phyloP scores from a whole-genome alignment of 2,113 vertebrate species.

The Chaetorhynchus papuensis region DNA sequence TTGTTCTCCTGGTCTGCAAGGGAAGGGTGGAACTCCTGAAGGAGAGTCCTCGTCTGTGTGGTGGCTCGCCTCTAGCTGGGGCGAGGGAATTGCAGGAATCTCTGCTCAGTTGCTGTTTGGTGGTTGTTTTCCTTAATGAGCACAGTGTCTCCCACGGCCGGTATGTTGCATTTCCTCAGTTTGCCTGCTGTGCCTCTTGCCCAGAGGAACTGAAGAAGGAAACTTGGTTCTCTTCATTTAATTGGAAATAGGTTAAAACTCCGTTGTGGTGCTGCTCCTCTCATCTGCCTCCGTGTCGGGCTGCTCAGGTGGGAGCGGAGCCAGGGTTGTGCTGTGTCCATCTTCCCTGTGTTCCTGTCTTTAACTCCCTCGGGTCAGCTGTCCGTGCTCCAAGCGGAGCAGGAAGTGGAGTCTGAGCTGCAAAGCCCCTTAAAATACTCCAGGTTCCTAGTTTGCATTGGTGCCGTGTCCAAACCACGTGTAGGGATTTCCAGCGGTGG shows the following conservation, averaged over 20 bases:
- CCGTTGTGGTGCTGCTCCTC: background rate
- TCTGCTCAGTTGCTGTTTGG: background rate
- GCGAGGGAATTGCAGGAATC: background rate
- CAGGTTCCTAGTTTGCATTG: background rate
- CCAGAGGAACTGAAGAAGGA: constrained; percentile 44
- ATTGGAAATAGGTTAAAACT: background rate
- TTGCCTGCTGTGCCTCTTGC: constrained; percentile 50
- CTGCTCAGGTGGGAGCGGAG: background rate
- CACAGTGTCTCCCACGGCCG: background rate
- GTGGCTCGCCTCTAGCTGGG: background rate
- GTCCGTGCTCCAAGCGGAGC: accelerated
- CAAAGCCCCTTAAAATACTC: background rate
- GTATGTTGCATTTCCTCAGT: background rate
- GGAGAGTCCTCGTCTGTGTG: background rate
- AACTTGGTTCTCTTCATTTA: background rate
- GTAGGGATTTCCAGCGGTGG: background rate
- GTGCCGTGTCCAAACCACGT: background rate
- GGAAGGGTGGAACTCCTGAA: background rate
- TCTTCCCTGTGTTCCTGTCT: background rate
- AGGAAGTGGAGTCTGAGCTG: background rate
- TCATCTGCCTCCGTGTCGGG: background rate
- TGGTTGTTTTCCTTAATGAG: background rate
- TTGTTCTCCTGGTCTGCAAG: background rate
- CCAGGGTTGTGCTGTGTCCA: background rate
- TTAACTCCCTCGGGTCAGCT: background rate